Evolutionary conservation across 2,113 vertebrate species (phyloP).

Genomic region (Zapornia atra): DNA sequence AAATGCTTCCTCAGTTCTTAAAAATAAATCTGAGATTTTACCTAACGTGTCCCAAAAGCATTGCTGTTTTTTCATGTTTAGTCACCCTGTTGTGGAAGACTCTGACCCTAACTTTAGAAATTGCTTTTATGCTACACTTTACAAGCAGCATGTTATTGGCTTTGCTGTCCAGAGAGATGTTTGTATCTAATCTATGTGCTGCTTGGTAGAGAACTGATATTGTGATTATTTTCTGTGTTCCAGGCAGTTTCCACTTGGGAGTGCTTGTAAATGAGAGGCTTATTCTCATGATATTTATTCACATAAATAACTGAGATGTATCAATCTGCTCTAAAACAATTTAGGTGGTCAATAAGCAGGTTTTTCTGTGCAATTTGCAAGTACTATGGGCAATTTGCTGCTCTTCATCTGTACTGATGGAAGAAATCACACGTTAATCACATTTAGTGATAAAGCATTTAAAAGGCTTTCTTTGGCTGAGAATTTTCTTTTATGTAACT

Average conservation of each 20-base stretch:
- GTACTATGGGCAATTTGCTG: not conserved
- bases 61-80: not conserved
- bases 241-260: not conserved
- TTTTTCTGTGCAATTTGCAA: constrained; percentile 33
- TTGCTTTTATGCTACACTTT: not conserved
- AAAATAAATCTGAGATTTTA: not conserved
- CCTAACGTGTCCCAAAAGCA: not conserved
- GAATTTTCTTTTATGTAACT: constrained; percentile 27
- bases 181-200: not conserved
- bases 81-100: not conserved
- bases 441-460: constrained; percentile 10
- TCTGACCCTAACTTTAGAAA: not conserved
- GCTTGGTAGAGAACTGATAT: not conserved
- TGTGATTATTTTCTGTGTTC: constrained; percentile 25
- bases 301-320: constrained; percentile 26
- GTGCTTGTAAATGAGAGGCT: not conserved
- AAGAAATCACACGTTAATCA: constrained; percentile 43
- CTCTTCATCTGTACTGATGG: constrained; percentile 20
- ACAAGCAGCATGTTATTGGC: not conserved
- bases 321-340: constrained; percentile 34
- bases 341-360: constrained; percentile 31
- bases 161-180: not conserved
- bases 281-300: constrained; percentile 33
- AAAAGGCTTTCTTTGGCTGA: not conserved
- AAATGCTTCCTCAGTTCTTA: not conserved